Conservation (phyloP, 2,797 vertebrate species). For the Amblyopsis hoosieri region DNA sequence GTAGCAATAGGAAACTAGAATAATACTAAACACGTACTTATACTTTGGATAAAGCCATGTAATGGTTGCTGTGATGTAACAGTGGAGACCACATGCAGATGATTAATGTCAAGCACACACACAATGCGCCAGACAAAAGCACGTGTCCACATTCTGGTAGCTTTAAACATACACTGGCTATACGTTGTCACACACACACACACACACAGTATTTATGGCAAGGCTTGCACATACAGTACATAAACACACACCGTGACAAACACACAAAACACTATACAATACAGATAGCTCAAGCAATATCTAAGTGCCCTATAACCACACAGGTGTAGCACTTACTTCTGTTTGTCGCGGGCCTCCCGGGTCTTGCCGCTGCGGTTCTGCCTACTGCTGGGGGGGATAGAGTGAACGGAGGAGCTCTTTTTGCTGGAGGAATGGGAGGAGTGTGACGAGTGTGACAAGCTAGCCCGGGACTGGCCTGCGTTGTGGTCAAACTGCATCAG, state of each 20-base stretch:
- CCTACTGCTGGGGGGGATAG: constrained; percentile 89
- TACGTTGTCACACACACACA: constrained; percentile 3
- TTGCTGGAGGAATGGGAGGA: constrained; percentile 99
- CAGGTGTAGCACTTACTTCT: constrained; percentile 83
- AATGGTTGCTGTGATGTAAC: constrained; percentile 63
- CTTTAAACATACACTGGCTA: not conserved
- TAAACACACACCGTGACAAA: constrained; percentile 45
- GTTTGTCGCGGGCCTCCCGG: constrained; percentile 95
- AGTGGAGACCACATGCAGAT: constrained; percentile 72
- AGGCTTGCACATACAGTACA: constrained; percentile 20
- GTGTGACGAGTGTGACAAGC: constrained; percentile 97
- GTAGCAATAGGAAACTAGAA: not conserved
- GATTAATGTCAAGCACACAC: constrained; percentile 55
- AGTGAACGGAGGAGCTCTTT: constrained; percentile 98
- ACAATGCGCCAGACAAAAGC: constrained; percentile 44
- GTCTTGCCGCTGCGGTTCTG: constrained; percentile 93
- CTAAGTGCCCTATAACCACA: not conserved
- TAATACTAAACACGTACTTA: constrained; percentile 41
- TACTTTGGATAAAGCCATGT: constrained; percentile 44
- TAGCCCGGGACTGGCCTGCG: constrained; percentile 95
- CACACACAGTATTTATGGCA: not conserved
- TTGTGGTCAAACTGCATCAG: constrained; percentile 99
- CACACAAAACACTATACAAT: constrained; percentile 52
- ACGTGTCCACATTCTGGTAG: constrained; percentile 32
- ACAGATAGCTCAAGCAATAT: constrained; percentile 31